Evolutionary conservation across 64 coral and sea anemone species (phyloP).

Genomic region (Montipora cactus): DNA sequence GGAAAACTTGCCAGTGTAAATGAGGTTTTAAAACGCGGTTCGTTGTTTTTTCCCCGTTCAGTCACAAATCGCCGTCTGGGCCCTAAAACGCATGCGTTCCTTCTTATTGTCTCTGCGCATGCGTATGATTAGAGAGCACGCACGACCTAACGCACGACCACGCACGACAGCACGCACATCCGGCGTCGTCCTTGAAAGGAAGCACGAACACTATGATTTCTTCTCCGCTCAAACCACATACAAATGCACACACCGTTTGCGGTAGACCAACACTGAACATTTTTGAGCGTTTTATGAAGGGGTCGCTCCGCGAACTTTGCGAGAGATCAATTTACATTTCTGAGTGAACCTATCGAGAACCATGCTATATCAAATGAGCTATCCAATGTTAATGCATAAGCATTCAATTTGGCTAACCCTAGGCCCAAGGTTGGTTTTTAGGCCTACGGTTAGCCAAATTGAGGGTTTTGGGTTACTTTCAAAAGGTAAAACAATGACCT

Average conservation of each 20-base stretch:
- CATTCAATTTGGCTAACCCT: neutral
- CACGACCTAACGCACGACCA: neutral
- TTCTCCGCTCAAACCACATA: neutral
- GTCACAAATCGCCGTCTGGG: neutral
- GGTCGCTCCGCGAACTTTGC: no score
- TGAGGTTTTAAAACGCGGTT: no score
- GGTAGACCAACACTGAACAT: no score
- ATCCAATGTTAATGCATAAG: neutral
- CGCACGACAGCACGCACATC: neutral
- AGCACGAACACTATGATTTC: neutral
- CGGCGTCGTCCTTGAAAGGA: neutral
- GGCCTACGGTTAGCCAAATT: no score
- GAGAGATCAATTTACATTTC: neutral
- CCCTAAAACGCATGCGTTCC: neutral
- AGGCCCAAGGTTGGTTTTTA: no score
- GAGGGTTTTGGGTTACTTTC: no score
- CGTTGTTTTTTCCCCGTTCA: no score
- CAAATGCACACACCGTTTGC: neutral
- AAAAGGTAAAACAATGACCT: no score
- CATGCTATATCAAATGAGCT: slow-evolving; percentile 5
- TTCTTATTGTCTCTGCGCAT: neutral
- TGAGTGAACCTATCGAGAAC: neutral
- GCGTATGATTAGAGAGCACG: neutral
- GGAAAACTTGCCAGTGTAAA: no score
- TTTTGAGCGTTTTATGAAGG: no score